phyloP scores from a whole-genome alignment of 1,140 invertebrate genomes.

The Brachionus angularis region DNA sequence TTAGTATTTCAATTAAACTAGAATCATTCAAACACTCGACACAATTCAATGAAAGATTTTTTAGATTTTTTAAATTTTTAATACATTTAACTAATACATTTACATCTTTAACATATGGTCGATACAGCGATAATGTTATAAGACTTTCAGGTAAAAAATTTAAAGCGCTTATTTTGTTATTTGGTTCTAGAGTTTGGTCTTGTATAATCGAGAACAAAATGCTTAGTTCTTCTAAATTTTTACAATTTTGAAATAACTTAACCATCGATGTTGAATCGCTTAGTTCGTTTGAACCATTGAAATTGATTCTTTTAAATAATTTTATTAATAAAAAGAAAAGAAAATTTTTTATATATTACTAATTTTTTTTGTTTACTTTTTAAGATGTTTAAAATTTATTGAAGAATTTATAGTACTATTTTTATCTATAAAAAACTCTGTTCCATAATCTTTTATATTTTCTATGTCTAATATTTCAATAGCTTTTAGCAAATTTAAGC shows the following conservation, averaged over 20 bases:
- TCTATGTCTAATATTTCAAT: background rate
- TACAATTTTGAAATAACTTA: background rate
- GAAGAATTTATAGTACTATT: background rate
- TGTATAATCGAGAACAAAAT: background rate
- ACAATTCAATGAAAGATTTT: background rate
- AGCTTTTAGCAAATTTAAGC: background rate
- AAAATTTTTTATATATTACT: no score
- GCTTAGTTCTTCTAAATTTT: background rate
- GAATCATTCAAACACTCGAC: background rate
- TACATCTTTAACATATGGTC: background rate
- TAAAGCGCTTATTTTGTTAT: no score
- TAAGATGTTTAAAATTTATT: no score
- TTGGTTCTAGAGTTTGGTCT: no score
- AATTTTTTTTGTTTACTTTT: no score
- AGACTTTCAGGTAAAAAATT: background rate
- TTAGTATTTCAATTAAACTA: background rate
- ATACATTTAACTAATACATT: background rate
- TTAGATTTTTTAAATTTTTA: background rate
- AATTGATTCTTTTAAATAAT: background rate
- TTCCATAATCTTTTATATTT: background rate
- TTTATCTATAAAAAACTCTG: background rate
- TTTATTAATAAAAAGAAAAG: no score
- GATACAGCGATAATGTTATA: background rate
- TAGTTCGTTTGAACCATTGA: background rate
- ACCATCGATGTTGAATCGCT: background rate